phyloP scores from a whole-genome alignment of 53 echinoderm and acorn worm genomes.

The Zoroaster sp. region DNA sequence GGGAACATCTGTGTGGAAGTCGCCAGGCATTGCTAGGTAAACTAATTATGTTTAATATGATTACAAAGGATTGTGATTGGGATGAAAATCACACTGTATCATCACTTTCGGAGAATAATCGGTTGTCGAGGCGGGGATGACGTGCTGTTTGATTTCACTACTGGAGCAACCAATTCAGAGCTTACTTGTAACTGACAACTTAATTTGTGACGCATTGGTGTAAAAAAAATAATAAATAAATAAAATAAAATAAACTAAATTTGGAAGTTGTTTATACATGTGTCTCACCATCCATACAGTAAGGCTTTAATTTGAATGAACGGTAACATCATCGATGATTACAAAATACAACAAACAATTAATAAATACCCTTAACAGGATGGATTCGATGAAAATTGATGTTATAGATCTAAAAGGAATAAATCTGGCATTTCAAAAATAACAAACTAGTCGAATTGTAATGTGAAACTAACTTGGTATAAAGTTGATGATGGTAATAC shows the following conservation, averaged over 20 bases:
- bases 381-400: no score
- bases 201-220: not conserved
- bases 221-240: not conserved
- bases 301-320: not conserved
- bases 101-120: not conserved
- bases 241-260: not conserved
- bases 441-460: no score
- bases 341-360: no score
- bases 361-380: no score
- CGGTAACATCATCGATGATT: no score
- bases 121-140: not conserved
- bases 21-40: not conserved
- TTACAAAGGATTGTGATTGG: not conserved
- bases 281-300: not conserved
- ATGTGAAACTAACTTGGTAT: no score
- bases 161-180: not conserved
- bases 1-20: conserved; percentile 7
- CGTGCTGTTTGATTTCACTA: conserved; percentile 38
- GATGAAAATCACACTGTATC: not conserved
- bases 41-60: conserved; percentile 34
- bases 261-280: not conserved
- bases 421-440: no score
- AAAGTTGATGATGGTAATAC: no score
- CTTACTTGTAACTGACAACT: not conserved
- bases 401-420: no score